phyloP scores from a whole-genome alignment of 2,797 vertebrate species.

The Threskiornis aethiopicus region DNA sequence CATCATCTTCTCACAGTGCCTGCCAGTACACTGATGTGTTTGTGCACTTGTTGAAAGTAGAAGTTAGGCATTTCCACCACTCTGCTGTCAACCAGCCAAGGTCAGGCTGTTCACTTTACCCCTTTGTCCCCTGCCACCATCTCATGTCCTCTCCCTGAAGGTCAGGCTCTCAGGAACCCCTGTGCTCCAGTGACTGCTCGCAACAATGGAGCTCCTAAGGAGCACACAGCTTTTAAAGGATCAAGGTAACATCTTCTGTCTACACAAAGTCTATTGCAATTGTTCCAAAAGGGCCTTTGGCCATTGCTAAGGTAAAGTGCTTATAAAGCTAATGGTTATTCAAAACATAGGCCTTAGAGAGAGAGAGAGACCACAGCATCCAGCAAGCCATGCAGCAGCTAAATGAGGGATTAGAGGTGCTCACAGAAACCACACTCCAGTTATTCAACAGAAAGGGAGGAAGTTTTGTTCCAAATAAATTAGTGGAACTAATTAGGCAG shows the following conservation, averaged over 20 bases:
- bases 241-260: neutral
- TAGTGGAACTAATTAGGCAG: constrained; percentile 52
- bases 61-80: neutral
- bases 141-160: neutral
- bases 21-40: neutral
- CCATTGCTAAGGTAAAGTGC: neutral
- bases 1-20: neutral
- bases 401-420: neutral
- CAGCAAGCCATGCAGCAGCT: neutral
- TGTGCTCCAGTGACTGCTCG: neutral
- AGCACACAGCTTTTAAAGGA: neutral
- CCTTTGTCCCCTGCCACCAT: rapidly evolving
- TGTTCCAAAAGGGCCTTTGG: neutral
- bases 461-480: constrained; percentile 46
- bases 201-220: neutral
- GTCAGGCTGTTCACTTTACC: neutral
- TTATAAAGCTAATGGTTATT: neutral
- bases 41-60: neutral
- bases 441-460: neutral
- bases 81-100: neutral
- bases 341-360: neutral
- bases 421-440: neutral
- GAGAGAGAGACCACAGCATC: neutral
- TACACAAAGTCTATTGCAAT: neutral
- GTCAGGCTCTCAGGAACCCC: neutral